Base-by-base conservation (phyloP, 2,797 vertebrate genomes). In the Pangasius macronema region DNA sequence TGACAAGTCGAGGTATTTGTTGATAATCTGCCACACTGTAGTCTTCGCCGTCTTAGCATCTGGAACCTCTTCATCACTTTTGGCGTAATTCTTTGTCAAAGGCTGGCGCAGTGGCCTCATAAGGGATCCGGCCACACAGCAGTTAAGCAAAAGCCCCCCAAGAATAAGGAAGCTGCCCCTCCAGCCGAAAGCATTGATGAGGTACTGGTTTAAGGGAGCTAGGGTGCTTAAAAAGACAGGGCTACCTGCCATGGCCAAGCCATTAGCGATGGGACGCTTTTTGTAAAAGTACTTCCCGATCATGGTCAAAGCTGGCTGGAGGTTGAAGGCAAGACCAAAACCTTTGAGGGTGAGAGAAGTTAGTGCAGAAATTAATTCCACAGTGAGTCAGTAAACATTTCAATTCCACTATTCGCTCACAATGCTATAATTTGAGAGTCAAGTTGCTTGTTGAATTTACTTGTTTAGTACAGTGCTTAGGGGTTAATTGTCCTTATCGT, bases 251-350 rank as follows among this genome's bases (percentile, higher is more conserved):
- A 99, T 99, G 5, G 98, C 97, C 30, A 99, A 89, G 22, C 98
- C 98, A 59, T 97, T 99, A 24, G 98, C 98, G 67, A 99, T 95
- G 20, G 98, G 98, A 13, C 98, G 96, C 89, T 97, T 99, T 94
- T 96, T 97, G 53, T 85, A 97, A 93, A 99, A 99, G 92, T 99
- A 99, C 94, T 93, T 98, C 82, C 98, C 98, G 33, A 99, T 97
- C 95, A 99, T 99, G 0, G 98, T 99, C 90, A 99, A 93, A 0
- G 98, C 96, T 14, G 98, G 98, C 91, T 99, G 98, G 84, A 99
- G 96, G 94, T 99, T 99, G 93, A 99, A 99, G 72, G 98, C 98
- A 87, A 99, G 95, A 55, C 98, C 98, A 87, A 99, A 93, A 92
- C 98, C 98, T 99, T 88, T 68, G 84, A 83, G 33, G 79, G 91